These are phyloP conservation scores for Ciona savignyi DNA, from an alignment of 23 tunicate species.

Conservation along the genomic window DNA sequence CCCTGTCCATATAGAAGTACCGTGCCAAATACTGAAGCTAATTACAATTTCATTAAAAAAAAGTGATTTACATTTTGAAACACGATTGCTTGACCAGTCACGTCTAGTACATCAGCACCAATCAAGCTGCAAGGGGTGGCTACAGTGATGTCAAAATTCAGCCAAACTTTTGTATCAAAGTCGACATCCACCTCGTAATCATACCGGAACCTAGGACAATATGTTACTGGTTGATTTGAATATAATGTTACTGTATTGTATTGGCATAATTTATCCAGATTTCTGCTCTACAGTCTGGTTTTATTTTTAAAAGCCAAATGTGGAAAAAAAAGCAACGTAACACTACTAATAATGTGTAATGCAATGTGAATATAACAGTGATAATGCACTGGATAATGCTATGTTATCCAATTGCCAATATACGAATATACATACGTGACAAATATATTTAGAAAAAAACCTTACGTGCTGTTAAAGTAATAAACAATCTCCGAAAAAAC, in stretches of 20 bases:
- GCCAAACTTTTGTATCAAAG: conserved; percentile 52
- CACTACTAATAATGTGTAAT: too few relatives aligned
- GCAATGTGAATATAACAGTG: too few relatives aligned
- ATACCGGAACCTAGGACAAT: conserved; percentile 35
- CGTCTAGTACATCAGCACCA: conserved; percentile 89
- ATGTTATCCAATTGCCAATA: too few relatives aligned
- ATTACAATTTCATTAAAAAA: too few relatives aligned
- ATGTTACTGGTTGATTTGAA: not conserved
- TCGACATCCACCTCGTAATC: conserved; percentile 64
- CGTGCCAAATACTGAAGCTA: too few relatives aligned
- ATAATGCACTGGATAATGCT: too few relatives aligned
- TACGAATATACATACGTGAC: too few relatives aligned
- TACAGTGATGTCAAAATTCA: conserved; percentile 69
- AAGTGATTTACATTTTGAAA: conserved; percentile 12
- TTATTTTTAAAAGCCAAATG: not conserved
- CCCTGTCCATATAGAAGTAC: too few relatives aligned
- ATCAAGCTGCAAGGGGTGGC: conserved; percentile 58
- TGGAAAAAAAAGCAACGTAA: not conserved
- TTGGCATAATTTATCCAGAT: too few relatives aligned
- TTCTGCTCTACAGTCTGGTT: not conserved
- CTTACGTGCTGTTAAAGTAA: conserved; percentile 42
- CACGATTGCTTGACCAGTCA: conserved; percentile 59
- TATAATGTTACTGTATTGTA: not conserved
- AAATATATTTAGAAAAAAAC: too few relatives aligned
- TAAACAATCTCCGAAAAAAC: conserved; percentile 42